These are phyloP conservation scores for Aphelenchoides fujianensis DNA, from an alignment of 1,140 invertebrate species.

Conservation along the genomic window DNA sequence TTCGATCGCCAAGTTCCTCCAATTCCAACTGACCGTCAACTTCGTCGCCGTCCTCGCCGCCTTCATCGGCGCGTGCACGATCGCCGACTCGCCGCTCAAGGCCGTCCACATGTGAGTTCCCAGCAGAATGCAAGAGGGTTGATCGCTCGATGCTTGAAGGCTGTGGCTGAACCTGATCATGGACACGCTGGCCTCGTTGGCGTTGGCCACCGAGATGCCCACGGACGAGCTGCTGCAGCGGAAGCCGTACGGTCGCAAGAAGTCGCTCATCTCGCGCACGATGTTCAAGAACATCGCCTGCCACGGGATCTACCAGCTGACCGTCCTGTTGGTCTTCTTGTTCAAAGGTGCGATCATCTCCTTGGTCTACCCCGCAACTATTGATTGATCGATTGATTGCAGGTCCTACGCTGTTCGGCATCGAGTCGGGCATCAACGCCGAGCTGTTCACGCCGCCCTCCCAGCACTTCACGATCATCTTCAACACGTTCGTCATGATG, in stretches of 20 bases:
- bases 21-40: constrained; percentile 82
- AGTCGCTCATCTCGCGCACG: constrained; percentile 93
- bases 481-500: constrained; percentile 99
- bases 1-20: constrained; percentile 64
- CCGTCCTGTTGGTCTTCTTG: constrained; percentile 86
- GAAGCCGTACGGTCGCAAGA: constrained; percentile 96
- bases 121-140: too few species aligned
- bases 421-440: constrained; percentile 77
- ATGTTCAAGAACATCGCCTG: constrained; percentile 99
- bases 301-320: constrained; percentile 91
- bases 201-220: constrained; percentile 93
- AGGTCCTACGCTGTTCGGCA: constrained; percentile 84
- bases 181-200: constrained; percentile 98
- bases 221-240: constrained; percentile 87
- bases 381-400: too few species aligned
- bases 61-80: constrained; percentile 93
- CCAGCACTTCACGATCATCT: constrained; percentile 97
- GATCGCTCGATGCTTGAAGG: too few species aligned
- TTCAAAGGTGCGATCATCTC: constrained; percentile 78
- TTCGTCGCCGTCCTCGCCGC: constrained; percentile 97
- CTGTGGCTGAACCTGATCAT: constrained; percentile 99
- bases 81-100: constrained; percentile 64
- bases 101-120: constrained; percentile 89
- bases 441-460: constrained; percentile 75
- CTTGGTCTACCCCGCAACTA: too few species aligned